A percentile compares a stretch with the other conserved stretches of the same genome.
Conservation (phyloP, 35 echinoderm and acorn worm genomes). For the Holothuria glaberrima region DNA sequence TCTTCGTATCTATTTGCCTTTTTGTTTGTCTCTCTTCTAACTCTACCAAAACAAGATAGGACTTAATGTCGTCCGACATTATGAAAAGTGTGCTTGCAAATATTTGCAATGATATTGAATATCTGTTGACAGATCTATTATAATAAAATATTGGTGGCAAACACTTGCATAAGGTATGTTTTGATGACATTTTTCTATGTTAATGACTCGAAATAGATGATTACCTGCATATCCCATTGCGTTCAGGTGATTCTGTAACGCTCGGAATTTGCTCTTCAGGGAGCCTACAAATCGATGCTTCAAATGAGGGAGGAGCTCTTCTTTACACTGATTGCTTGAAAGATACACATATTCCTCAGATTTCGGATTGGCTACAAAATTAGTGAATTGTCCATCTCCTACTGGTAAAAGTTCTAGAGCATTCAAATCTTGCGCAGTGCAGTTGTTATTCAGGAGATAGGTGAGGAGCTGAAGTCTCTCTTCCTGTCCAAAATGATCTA, state of each 20-base stretch:
- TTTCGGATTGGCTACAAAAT: neutral
- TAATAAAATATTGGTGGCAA: no score
- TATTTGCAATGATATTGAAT: no score
- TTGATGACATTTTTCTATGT: no score
- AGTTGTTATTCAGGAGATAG: slow-evolving; percentile 8
- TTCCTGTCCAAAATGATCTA: neutral
- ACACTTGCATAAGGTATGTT: no score
- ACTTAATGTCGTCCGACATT: no score
- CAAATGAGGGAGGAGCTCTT: slow-evolving; percentile 30
- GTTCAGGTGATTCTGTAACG: neutral
- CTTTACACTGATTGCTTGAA: neutral
- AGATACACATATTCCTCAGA: neutral
- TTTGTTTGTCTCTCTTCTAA: no score
- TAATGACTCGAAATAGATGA: neutral
- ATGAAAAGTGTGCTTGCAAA: no score
- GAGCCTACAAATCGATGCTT: neutral
- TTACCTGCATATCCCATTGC: neutral
- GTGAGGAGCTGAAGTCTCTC: neutral
- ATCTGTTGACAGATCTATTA: no score
- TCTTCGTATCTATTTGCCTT: no score
- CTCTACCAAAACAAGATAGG: no score
- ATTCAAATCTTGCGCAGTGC: neutral
- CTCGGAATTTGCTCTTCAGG: neutral
- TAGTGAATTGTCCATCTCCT: neutral
- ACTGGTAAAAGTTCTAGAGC: slow-evolving; percentile 1